phyloP scores from a whole-genome alignment of 2,888 invertebrate species.

The Geotrupes spiniger region DNA sequence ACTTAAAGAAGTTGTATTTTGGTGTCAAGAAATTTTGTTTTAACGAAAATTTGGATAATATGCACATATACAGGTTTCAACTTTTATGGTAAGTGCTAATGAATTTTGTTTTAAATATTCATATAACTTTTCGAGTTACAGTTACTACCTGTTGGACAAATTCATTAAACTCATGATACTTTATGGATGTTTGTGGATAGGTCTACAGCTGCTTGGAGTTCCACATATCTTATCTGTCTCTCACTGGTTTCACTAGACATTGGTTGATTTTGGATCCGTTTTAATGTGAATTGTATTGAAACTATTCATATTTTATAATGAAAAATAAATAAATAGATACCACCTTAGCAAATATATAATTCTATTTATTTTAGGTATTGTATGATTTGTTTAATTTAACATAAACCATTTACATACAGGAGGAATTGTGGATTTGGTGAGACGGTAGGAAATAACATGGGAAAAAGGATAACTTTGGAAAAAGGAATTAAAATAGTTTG shows the following conservation, averaged over 20 bases:
- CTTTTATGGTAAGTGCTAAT: conserved; percentile 10
- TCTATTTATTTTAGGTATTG: no score
- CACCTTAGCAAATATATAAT: no score
- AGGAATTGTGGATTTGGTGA: no score
- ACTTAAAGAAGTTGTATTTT: conserved; percentile 1
- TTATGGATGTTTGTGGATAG: neutral
- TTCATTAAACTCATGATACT: neutral
- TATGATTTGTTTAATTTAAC: no score
- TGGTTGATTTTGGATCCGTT: no score
- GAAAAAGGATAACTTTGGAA: no score
- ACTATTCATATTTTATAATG: no score
- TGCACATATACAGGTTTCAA: conserved; percentile 1
- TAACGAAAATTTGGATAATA: conserved; percentile 8
- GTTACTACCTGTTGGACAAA: neutral
- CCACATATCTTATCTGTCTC: neutral
- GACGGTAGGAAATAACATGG: no score
- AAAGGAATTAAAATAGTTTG: no score
- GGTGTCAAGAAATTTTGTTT: conserved; percentile 7
- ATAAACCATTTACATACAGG: no score
- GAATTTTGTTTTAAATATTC: neutral
- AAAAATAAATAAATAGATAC: no score
- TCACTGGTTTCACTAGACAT: conserved; percentile 3
- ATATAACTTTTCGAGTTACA: neutral
- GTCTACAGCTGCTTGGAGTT: neutral
- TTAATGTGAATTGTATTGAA: no score